A percentile compares a stretch with the other conserved stretches of the same genome.
Conservation (phyloP, 2,888 invertebrate species). For the Drosophila mettleri region DNA sequence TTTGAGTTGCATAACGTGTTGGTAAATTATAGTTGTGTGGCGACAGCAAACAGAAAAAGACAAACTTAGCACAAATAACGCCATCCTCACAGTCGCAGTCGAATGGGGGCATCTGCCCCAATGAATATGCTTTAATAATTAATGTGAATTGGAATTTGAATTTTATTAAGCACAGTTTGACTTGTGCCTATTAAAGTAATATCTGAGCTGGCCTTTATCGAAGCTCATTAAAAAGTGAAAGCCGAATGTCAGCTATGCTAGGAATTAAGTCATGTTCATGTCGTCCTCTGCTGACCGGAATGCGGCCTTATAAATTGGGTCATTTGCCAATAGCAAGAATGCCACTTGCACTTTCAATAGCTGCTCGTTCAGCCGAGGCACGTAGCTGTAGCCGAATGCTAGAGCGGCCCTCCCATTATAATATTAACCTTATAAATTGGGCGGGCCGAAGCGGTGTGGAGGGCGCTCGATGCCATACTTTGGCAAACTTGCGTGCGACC, state of each 20-base stretch:
- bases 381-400: constrained; percentile 36
- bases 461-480: constrained; percentile 67
- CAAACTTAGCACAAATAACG: constrained; percentile 24
- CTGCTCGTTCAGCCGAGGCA: constrained; percentile 54
- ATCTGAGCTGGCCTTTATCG: constrained; percentile 8
- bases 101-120: not conserved
- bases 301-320: constrained; percentile 74
- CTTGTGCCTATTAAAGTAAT: constrained; percentile 6
- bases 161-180: not conserved
- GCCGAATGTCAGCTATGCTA: constrained; percentile 48
- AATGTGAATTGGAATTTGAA: not conserved
- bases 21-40: constrained; percentile 19
- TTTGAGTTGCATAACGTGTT: constrained; percentile 79
- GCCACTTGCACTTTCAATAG: constrained; percentile 79
- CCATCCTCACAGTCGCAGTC: not conserved
- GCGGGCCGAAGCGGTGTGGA: constrained; percentile 29
- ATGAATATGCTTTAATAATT: constrained; percentile 8
- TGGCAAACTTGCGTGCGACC: constrained; percentile 81
- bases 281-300: constrained; percentile 65
- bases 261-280: constrained; percentile 47
- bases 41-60: constrained; percentile 23
- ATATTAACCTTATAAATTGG: constrained; percentile 81
- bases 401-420: constrained; percentile 56
- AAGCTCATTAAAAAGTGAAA: constrained; percentile 62
- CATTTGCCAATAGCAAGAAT: constrained; percentile 76